Percentiles rank a stretch among this genome's conserved stretches.
These are phyloP conservation scores for Cylloceria caligata DNA, from an alignment of 2,888 invertebrate species.

Conservation along the genomic window DNA sequence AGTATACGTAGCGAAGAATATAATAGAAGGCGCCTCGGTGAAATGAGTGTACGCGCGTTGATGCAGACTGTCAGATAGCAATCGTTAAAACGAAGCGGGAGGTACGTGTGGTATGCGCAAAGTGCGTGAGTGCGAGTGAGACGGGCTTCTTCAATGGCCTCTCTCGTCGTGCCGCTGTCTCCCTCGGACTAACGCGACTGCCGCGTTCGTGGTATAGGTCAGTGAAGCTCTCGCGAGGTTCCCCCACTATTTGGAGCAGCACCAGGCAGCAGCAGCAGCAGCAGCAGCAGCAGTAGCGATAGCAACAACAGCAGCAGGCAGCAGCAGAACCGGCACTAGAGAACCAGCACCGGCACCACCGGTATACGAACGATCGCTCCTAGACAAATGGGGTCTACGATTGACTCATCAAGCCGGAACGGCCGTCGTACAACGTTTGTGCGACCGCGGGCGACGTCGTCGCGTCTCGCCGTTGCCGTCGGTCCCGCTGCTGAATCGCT, in stretches of 20 bases:
- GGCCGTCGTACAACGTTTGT: constrained; percentile 62
- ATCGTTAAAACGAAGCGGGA: constrained; percentile 37
- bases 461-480: constrained; percentile 7
- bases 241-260: constrained; percentile 68
- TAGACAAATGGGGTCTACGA: constrained; percentile 83
- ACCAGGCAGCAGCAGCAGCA: constrained; percentile 30
- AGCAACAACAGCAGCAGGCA: constrained; percentile 18
- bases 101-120: constrained; percentile 8
- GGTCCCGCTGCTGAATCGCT: constrained; percentile 1
- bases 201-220: constrained; percentile 81
- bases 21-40: constrained; percentile 20
- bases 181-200: constrained; percentile 69
- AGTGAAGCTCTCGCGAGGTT: constrained; percentile 79
- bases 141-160: constrained; percentile 53
- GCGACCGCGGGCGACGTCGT: constrained; percentile 49
- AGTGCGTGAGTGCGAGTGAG: constrained; percentile 37
- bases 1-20: constrained; percentile 1
- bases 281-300: neutral
- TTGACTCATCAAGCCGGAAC: constrained; percentile 78
- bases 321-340: constrained; percentile 21
- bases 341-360: neutral
- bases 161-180: constrained; percentile 48
- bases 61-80: constrained; percentile 30
- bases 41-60: constrained; percentile 1
- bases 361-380: constrained; percentile 70